Percentiles rank a stretch among this genome's conserved stretches.
Evolutionary conservation across 2,797 vertebrate species (phyloP).

Genomic region (Odontamblyopus rebecca): DNA sequence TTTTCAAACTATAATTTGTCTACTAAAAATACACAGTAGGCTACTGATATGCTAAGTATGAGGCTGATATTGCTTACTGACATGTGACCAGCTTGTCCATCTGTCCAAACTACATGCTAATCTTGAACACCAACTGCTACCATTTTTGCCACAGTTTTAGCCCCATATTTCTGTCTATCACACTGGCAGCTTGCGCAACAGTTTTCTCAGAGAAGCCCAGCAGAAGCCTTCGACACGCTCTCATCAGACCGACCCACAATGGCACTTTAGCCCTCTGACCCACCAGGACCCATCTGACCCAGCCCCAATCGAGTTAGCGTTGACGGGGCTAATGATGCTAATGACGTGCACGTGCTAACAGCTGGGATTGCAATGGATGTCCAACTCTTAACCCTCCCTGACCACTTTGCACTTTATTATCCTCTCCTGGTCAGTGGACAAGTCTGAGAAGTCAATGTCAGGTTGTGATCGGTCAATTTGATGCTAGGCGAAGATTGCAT

Average conservation of each 20-base stretch:
- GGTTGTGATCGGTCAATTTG: neutral
- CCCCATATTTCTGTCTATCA: constrained; percentile 33
- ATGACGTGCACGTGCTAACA: constrained; percentile 25
- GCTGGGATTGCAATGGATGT: constrained; percentile 28
- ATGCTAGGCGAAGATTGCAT: too few species aligned
- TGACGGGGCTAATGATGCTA: constrained; percentile 18
- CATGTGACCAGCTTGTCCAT: constrained; percentile 2
- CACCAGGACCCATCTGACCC: constrained; percentile 6
- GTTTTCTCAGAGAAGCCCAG: constrained; percentile 45
- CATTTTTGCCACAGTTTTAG: neutral
- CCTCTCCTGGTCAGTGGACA: constrained; percentile 14
- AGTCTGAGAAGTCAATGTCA: constrained; percentile 2
- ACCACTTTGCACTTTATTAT: constrained; percentile 37
- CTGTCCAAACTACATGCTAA: neutral
- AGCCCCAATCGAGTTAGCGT: constrained; percentile 40
- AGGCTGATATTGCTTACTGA: neutral
- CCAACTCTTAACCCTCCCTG: constrained; percentile 13
- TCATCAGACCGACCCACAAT: constrained; percentile 32
- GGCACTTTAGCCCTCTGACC: constrained; percentile 6
- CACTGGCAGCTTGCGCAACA: constrained; percentile 47
- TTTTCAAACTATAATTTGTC: too few species aligned
- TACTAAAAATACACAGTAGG: neutral
- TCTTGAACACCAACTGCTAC: neutral
- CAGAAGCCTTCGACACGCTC: constrained; percentile 58
- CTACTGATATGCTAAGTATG: neutral